Conservation (phyloP, 2,888 invertebrate genomes). For the Torymus auratus region DNA sequence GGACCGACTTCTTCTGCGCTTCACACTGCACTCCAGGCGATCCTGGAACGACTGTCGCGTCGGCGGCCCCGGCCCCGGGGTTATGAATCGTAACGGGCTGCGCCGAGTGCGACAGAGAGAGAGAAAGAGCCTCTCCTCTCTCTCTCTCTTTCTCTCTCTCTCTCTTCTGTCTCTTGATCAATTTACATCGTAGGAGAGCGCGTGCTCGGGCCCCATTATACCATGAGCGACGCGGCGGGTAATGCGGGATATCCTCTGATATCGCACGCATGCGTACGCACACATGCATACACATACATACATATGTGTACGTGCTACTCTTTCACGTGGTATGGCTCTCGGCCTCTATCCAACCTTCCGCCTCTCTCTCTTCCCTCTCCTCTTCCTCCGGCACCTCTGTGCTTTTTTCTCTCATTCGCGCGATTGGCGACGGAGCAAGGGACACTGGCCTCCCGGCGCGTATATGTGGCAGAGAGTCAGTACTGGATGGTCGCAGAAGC, state of each 20-base stretch:
- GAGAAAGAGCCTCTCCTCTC: no score
- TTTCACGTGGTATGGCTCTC: neutral
- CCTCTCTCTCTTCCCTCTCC: neutral
- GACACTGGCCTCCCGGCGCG: no score
- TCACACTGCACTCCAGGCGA: neutral
- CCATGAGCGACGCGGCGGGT: slow-evolving; percentile 55
- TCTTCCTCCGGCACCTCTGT: no score
- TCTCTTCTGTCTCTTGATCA: neutral
- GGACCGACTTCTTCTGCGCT: neutral
- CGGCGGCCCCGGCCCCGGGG: no score
- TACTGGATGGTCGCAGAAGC: no score
- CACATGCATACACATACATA: no score
- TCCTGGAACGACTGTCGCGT: neutral
- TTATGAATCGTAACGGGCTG: no score
- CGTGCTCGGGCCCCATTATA: slow-evolving; percentile 57
- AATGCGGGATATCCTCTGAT: slow-evolving; percentile 69
- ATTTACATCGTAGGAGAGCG: slow-evolving; percentile 38
- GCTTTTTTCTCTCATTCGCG: no score
- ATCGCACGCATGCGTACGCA: neutral
- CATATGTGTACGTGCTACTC: neutral
- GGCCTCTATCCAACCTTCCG: neutral
- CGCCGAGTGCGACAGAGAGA: no score
- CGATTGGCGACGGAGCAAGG: no score
- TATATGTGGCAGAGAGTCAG: no score
- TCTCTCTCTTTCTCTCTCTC: no score